phyloP scores from a whole-genome alignment of 2,113 vertebrate species.

The Atractosteus spatula region DNA sequence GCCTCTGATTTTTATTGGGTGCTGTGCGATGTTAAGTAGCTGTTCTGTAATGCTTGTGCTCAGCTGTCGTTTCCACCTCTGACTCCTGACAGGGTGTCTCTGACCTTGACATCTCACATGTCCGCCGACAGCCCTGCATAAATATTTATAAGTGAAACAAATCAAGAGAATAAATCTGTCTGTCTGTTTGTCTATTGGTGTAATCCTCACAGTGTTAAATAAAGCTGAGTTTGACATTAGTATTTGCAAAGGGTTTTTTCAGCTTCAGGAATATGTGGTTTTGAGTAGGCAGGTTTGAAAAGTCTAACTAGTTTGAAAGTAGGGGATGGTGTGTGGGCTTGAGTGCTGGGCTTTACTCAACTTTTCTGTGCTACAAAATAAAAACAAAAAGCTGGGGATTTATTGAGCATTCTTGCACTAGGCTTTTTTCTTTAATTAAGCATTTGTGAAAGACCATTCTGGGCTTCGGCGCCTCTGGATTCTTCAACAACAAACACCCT shows the following conservation, averaged over 20 bases:
- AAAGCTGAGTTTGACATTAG: slow-evolving; percentile 15
- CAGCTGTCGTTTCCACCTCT: slow-evolving; percentile 7
- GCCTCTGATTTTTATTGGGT: slow-evolving; percentile 52
- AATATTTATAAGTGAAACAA: slow-evolving; percentile 39
- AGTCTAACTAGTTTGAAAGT: too few relatives aligned
- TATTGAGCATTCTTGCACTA: too few relatives aligned
- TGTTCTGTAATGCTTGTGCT: slow-evolving; percentile 47
- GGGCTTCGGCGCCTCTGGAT: too few relatives aligned
- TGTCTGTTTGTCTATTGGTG: slow-evolving; percentile 26
- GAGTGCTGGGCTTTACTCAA: too few relatives aligned
- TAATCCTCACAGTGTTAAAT: slow-evolving; percentile 15
- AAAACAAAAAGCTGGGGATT: too few relatives aligned
- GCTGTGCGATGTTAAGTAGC: slow-evolving; percentile 43
- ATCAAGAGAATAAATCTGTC: slow-evolving; percentile 13
- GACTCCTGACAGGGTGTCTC: slow-evolving; percentile 42
- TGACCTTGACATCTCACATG: slow-evolving; percentile 32
- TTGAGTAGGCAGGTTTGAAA: too few relatives aligned
- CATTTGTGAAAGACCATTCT: too few relatives aligned
- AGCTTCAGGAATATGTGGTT: neutral
- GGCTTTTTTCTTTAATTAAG: too few relatives aligned
- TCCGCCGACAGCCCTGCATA: slow-evolving; percentile 26
- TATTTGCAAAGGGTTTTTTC: neutral
- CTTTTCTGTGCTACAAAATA: too few relatives aligned
- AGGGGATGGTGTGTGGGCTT: too few relatives aligned
- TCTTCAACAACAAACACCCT: too few relatives aligned